A percentile compares a stretch with the other conserved stretches of the same genome.
Conservation (phyloP, 1,140 invertebrate genomes). For the Chlorops oryzae region DNA sequence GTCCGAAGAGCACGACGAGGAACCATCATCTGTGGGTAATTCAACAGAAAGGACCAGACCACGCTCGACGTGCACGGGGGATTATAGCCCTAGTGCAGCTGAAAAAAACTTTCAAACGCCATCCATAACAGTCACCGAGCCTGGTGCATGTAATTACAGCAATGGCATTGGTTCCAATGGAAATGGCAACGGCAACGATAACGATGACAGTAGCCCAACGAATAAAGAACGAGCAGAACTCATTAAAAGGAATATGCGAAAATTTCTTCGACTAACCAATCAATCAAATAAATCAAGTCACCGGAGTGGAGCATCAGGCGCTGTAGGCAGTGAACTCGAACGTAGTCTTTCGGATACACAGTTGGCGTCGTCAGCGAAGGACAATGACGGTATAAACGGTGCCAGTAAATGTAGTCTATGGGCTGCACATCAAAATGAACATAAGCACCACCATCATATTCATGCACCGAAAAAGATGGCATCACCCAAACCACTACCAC, state of each 20-base stretch:
- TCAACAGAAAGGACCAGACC: background rate
- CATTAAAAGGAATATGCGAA: conserved; percentile 11
- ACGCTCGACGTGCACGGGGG: background rate
- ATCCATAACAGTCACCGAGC: background rate
- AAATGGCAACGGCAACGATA: too few relatives aligned
- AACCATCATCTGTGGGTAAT: background rate
- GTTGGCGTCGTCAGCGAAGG: too few relatives aligned
- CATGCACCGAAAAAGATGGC: too few relatives aligned
- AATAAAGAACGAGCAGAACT: background rate
- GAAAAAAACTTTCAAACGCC: conserved; percentile 6
- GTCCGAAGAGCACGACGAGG: conserved; percentile 8
- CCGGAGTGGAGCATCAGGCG: background rate
- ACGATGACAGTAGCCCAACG: background rate
- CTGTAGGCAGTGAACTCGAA: background rate
- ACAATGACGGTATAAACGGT: too few relatives aligned
- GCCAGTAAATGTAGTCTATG: too few relatives aligned
- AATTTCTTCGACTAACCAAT: conserved; percentile 2
- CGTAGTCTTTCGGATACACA: conserved; percentile 12
- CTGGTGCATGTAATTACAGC: too few relatives aligned
- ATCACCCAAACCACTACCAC: too few relatives aligned
- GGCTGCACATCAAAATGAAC: background rate
- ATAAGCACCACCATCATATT: conserved; percentile 3
- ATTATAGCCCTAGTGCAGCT: conserved; percentile 13
- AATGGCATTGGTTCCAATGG: too few relatives aligned
- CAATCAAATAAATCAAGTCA: background rate